Conservation (phyloP, 2,797 vertebrate species). For the Chelon auratus region DNA sequence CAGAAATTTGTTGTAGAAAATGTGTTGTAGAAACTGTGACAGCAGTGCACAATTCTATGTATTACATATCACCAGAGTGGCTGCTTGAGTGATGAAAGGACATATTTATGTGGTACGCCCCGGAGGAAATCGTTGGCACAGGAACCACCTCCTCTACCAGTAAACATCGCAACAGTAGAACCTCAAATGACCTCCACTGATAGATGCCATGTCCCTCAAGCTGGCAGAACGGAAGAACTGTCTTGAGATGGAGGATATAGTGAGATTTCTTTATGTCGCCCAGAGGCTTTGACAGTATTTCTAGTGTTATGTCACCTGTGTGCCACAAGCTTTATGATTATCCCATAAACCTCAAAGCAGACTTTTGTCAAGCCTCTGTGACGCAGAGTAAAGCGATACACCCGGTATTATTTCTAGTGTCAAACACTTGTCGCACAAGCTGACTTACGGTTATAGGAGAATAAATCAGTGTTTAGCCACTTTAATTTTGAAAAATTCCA, state of each 20-base stretch:
- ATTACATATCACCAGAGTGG: background rate
- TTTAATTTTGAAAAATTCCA: background rate
- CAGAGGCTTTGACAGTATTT: constrained; percentile 24
- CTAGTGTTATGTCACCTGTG: constrained; percentile 23
- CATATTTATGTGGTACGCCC: background rate
- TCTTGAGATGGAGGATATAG: constrained; percentile 1
- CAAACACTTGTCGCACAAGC: constrained; percentile 1
- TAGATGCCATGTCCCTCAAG: constrained; percentile 18
- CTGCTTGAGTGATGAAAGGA: background rate
- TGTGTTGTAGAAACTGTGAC: background rate
- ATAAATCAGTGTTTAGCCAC: constrained; percentile 3
- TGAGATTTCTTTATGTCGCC: constrained; percentile 8
- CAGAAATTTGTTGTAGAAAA: background rate
- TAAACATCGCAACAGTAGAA: constrained; percentile 1
- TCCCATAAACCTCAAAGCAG: constrained; percentile 13
- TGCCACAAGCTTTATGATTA: constrained; percentile 27
- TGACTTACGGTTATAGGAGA: background rate
- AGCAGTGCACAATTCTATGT: background rate
- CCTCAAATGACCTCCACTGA: constrained; percentile 9
- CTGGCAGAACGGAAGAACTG: background rate
- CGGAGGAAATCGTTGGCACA: background rate
- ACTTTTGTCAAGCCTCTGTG: constrained; percentile 4
- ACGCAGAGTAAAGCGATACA: background rate
- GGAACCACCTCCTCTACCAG: background rate
- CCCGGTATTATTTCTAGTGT: constrained; percentile 5